Evolutionary conservation across 1,140 invertebrate species (phyloP).

Genomic region (Drosophila bipectinata): DNA sequence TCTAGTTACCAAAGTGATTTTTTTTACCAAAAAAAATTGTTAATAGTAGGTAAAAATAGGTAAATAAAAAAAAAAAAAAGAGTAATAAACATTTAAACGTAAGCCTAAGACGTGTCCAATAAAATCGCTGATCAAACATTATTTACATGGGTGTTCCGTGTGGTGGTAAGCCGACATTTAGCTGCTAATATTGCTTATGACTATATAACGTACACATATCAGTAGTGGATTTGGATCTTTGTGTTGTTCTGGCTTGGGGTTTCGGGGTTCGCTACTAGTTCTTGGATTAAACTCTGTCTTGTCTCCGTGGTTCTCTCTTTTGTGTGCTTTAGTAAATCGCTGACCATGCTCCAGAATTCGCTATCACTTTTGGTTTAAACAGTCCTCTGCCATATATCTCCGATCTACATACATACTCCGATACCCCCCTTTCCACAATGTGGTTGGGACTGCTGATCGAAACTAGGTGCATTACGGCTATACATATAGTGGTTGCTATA

Average conservation of each 20-base stretch:
- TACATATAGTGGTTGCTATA: constrained; percentile 38
- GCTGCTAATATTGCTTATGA: constrained; percentile 80
- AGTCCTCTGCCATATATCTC: constrained; percentile 29
- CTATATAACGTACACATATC: constrained; percentile 78
- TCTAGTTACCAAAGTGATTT: constrained; percentile 29
- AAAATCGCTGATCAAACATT: constrained; percentile 74
- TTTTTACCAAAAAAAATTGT: constrained; percentile 26
- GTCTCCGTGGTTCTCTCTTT: constrained; percentile 5
- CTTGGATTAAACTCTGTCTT: too few relatives aligned
- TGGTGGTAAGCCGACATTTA: constrained; percentile 51
- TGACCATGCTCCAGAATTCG: constrained; percentile 66
- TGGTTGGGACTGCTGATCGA: constrained; percentile 14
- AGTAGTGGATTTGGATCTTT: constrained; percentile 73
- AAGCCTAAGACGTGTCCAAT: constrained; percentile 57
- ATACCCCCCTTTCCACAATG: not conserved
- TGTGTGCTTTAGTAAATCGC: constrained; percentile 56
- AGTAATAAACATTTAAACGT: constrained; percentile 42
- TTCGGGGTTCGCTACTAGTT: too few relatives aligned
- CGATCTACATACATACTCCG: constrained; percentile 27
- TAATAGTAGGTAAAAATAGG: constrained; percentile 31
- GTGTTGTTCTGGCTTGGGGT: constrained; percentile 15
- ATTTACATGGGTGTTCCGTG: constrained; percentile 52
- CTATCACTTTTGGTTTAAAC: constrained; percentile 72
- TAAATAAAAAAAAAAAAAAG: constrained; percentile 26
- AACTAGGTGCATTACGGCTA: constrained; percentile 48